These are phyloP conservation scores for Myotis brandtii DNA, from an alignment of 2,113 vertebrate genomes.

Conservation along the genomic window DNA sequence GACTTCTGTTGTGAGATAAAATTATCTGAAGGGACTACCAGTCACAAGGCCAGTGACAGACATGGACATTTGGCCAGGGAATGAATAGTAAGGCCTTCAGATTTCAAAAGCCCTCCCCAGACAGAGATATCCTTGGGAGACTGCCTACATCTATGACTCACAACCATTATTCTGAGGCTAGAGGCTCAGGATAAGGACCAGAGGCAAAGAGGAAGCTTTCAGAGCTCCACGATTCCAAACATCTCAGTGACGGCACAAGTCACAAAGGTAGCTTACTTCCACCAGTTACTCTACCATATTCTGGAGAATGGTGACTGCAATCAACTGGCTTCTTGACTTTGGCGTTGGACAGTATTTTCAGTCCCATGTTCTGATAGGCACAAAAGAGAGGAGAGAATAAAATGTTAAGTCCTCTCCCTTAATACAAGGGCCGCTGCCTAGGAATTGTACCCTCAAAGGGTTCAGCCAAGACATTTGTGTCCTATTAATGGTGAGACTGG, in stretches of 20 bases:
- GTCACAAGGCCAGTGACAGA: neutral
- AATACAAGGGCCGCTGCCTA: neutral
- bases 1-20: neutral
- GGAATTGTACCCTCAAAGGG: neutral
- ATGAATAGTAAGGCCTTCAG: neutral
- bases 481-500: neutral
- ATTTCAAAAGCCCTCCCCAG: neutral
- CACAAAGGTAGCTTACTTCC: neutral
- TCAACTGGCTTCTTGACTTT: slow-evolving; percentile 80
- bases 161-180: neutral
- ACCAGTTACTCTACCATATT: fast-evolving
- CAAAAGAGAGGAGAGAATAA: slow-evolving; percentile 18
- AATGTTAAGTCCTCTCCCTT: neutral
- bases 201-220: neutral
- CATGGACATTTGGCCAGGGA: neutral
- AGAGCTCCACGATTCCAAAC: neutral
- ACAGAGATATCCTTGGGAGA: neutral
- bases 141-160: neutral
- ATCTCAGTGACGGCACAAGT: neutral
- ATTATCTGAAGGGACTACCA: neutral
- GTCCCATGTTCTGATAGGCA: slow-evolving; percentile 75
- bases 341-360: slow-evolving; percentile 83
- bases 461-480: slow-evolving; percentile 11
- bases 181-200: neutral
- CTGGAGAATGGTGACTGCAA: neutral